Percentiles rank a stretch among this genome's conserved stretches.
Conservation (phyloP, 1,140 invertebrate genomes). For the Ganaspis sp. region DNA sequence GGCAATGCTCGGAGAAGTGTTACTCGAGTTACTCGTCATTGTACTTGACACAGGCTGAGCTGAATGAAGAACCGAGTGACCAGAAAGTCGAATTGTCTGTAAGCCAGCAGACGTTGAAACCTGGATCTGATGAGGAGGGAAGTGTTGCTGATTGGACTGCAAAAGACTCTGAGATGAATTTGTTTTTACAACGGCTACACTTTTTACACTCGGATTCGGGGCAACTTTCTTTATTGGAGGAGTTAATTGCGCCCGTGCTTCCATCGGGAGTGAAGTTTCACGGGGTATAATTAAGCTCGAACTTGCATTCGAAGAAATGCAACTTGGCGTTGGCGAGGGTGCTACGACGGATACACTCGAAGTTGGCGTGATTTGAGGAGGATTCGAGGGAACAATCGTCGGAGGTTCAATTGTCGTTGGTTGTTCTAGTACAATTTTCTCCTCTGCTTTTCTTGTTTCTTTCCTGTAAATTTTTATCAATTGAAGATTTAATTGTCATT, state of each 20-base stretch:
- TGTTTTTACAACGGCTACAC: conserved; percentile 71
- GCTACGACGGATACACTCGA: conserved; percentile 20
- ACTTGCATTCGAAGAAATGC: conserved; percentile 38
- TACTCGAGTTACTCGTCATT: conserved; percentile 45
- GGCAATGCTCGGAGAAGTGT: conserved; percentile 58
- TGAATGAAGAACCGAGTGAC: conserved; percentile 74
- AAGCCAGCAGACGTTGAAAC: conserved; percentile 75
- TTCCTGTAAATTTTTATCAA: conserved; percentile 56
- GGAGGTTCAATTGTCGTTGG: conserved; percentile 55
- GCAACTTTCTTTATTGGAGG: conserved; percentile 60
- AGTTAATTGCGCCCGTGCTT: conserved; percentile 45
- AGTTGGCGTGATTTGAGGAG: conserved; percentile 41
- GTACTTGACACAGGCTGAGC: conserved; percentile 61
- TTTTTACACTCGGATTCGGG: conserved; percentile 65
- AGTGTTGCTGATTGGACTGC: conserved; percentile 74
- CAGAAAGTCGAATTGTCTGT: conserved; percentile 77
- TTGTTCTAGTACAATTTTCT: conserved; percentile 64
- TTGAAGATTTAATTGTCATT: not conserved
- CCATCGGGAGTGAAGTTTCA: conserved; percentile 42
- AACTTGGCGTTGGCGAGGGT: conserved; percentile 54
- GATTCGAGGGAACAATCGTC: conserved; percentile 43
- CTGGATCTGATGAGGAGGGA: conserved; percentile 74
- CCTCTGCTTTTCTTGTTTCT: conserved; percentile 67
- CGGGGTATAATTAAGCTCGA: conserved; percentile 43
- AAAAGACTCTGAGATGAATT: conserved; percentile 69